Percentiles rank a stretch among this genome's conserved stretches.
These are phyloP conservation scores for Monoplex corrugatus DNA, from an alignment of 2,888 invertebrate species.

Conservation along the genomic window DNA sequence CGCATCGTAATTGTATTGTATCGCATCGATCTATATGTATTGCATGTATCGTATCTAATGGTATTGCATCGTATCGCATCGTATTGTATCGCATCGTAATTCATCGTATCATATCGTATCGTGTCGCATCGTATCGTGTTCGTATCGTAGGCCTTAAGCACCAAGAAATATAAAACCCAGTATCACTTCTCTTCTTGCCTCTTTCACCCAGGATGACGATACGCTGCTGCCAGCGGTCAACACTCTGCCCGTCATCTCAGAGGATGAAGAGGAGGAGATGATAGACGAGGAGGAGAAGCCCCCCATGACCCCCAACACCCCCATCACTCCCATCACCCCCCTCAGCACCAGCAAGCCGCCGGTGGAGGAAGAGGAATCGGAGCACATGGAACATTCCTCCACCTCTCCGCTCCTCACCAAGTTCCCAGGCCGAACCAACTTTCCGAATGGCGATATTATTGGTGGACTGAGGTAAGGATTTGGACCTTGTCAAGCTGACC, in stretches of 20 bases:
- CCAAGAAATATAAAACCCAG: background rate
- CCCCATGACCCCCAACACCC: background rate
- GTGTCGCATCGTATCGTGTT: background rate
- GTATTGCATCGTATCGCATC: no score
- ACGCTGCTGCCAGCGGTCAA: conserved; percentile 86
- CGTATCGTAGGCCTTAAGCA: no score
- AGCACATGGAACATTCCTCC: conserved; percentile 55
- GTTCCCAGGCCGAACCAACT: conserved; percentile 42
- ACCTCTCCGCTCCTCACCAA: conserved; percentile 63
- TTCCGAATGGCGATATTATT: conserved; percentile 71
- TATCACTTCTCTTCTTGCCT: background rate
- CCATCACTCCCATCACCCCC: background rate
- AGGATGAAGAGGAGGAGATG: conserved; percentile 88
- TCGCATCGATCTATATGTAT: no score
- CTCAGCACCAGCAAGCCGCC: background rate
- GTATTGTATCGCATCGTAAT: no score
- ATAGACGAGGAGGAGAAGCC: conserved; percentile 78
- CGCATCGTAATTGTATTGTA: no score
- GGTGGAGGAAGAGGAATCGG: conserved; percentile 56
- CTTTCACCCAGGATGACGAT: conserved; percentile 67
- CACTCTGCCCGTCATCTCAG: conserved; percentile 95
- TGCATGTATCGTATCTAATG: no score
- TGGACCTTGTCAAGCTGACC: conserved; percentile 55
- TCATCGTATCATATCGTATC: no score
- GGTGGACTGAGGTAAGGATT: conserved; percentile 60